These are phyloP conservation scores for Chymomyza procnemis DNA, from an alignment of 2,888 invertebrate genomes.

Conservation along the genomic window DNA sequence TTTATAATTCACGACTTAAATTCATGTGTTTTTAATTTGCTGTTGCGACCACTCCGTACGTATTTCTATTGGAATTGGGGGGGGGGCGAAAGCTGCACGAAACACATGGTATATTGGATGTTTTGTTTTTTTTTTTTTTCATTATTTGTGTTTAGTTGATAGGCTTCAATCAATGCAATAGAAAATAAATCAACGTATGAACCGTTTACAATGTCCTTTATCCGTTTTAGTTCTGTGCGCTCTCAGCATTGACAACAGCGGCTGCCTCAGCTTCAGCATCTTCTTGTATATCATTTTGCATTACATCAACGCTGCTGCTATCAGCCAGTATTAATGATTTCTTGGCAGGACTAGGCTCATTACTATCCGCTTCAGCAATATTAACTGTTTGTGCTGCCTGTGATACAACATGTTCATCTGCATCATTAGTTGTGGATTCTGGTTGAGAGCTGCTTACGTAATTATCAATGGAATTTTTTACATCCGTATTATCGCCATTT, in stretches of 20 bases:
- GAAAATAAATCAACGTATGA: neutral
- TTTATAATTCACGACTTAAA: conserved; percentile 61
- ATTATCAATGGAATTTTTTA: neutral
- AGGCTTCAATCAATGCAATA: neutral
- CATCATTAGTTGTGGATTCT: conserved; percentile 61
- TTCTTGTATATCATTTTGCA: neutral
- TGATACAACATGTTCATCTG: conserved; percentile 63
- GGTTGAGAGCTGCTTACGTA: conserved; percentile 42
- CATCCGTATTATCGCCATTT: conserved; percentile 43
- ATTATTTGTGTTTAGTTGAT: neutral
- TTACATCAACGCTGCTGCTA: conserved; percentile 50
- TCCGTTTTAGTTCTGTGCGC: conserved; percentile 47
- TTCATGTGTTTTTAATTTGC: conserved; percentile 11
- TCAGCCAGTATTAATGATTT: conserved; percentile 64
- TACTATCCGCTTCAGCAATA: conserved; percentile 72
- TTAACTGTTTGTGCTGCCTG: conserved; percentile 42
- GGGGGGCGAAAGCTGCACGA: neutral
- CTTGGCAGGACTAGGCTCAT: conserved; percentile 74
- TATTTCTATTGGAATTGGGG: neutral
- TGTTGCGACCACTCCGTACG: neutral
- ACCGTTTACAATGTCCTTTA: neutral
- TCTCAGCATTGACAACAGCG: conserved; percentile 47
- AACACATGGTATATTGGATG: conserved; percentile 1
- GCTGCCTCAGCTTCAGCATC: conserved; percentile 14
- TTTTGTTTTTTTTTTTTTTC: conserved; percentile 12